A percentile compares a stretch with the other conserved stretches of the same genome.
Evolutionary conservation across 1,140 invertebrate species (phyloP).

Genomic region (Olivierus martensii): DNA sequence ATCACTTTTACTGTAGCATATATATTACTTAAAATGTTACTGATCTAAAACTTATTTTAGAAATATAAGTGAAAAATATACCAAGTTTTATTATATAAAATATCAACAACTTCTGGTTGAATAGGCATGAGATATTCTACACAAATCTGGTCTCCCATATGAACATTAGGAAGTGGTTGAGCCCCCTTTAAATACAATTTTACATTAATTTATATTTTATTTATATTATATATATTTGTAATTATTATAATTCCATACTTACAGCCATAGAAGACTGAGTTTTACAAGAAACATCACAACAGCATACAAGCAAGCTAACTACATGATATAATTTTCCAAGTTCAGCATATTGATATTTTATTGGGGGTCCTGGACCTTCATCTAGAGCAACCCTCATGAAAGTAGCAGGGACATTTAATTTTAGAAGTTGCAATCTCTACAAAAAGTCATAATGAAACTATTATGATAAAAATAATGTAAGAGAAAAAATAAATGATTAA

Average conservation of each 20-base stretch:
- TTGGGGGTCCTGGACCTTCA: conserved; percentile 78
- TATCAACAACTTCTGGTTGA: conserved; percentile 57
- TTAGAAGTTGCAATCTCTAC: conserved; percentile 31
- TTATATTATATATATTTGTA: no score
- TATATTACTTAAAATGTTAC: no score
- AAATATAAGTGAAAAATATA: conserved; percentile 34
- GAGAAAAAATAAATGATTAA: no score
- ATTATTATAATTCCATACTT: conserved; percentile 20
- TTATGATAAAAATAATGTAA: no score
- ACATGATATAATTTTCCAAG: conserved; percentile 87
- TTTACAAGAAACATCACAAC: conserved; percentile 76
- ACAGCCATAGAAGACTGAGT: conserved; percentile 49
- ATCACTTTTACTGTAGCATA: no score
- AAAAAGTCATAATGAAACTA: conserved; percentile 14
- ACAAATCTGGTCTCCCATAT: conserved; percentile 47
- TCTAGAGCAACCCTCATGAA: conserved; percentile 86
- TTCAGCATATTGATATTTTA: conserved; percentile 94
- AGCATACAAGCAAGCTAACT: conserved; percentile 76
- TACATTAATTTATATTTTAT: no score
- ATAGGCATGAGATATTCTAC: conserved; percentile 57
- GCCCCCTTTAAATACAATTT: conserved; percentile 27
- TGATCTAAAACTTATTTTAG: no score
- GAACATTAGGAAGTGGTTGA: conserved; percentile 61
- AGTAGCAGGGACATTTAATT: conserved; percentile 75
- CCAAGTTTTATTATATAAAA: conserved; percentile 64